A percentile compares a stretch with the other conserved stretches of the same genome.
Evolutionary conservation across 2,888 invertebrate genomes (phyloP).

Genomic region (Abscondita cerata): DNA sequence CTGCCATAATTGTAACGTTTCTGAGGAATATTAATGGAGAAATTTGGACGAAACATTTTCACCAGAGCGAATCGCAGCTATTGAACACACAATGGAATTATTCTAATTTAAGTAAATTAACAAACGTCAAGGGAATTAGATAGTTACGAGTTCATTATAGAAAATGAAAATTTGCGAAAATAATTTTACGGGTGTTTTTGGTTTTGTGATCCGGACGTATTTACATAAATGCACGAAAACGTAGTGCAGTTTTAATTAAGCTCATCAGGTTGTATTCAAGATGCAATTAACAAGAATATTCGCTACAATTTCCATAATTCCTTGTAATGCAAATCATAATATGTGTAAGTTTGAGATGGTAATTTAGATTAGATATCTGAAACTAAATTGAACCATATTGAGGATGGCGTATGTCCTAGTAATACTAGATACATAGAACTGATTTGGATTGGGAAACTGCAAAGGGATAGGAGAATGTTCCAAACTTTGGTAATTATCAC

Average conservation of each 20-base stretch:
- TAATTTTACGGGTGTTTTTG: too few species aligned
- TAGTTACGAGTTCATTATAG: too few species aligned
- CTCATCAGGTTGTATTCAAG: neutral
- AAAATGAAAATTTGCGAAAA: too few species aligned
- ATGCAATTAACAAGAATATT: slow-evolving; percentile 1
- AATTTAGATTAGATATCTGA: slow-evolving; percentile 33
- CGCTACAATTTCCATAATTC: slow-evolving; percentile 8
- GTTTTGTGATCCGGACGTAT: too few species aligned
- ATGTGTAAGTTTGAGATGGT: slow-evolving; percentile 22
- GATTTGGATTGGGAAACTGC: slow-evolving; percentile 28
- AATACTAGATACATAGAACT: slow-evolving; percentile 25
- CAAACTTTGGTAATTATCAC: slow-evolving; percentile 57
- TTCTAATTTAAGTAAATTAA: too few species aligned
- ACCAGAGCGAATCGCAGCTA: too few species aligned
- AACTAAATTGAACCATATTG: slow-evolving; percentile 33
- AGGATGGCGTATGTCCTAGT: slow-evolving; percentile 24
- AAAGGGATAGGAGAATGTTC: slow-evolving; percentile 36
- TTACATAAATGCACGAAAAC: neutral
- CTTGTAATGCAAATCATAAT: slow-evolving; percentile 21
- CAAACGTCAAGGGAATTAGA: too few species aligned
- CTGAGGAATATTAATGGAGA: too few species aligned
- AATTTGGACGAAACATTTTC: too few species aligned
- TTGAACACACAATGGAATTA: too few species aligned
- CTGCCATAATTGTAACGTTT: too few species aligned
- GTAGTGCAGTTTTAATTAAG: neutral